Percentiles rank a stretch among this genome's conserved stretches.
phyloP scores from a whole-genome alignment of 2,113 vertebrate genomes.

The Oryzias celebensis region DNA sequence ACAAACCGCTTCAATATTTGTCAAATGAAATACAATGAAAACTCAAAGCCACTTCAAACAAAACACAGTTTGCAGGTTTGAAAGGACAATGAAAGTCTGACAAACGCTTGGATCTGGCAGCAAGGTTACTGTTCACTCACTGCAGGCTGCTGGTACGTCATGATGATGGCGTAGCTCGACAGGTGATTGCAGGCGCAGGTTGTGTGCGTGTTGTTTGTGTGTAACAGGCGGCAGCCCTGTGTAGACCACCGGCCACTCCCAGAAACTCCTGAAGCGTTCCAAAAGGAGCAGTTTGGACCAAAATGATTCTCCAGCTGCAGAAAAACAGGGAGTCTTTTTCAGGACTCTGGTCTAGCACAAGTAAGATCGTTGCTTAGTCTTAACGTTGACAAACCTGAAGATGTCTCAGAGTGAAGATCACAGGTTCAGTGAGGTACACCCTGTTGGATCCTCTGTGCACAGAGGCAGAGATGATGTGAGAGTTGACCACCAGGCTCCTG shows the following conservation, averaged over 20 bases:
- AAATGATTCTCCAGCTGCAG: slow-evolving; percentile 89
- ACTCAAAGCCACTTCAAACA: not conserved
- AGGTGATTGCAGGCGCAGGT: slow-evolving; percentile 94
- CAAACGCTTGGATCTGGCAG: not conserved
- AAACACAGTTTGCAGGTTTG: not conserved
- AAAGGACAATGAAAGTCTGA: slow-evolving; percentile 1
- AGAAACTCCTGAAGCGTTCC: slow-evolving; percentile 88
- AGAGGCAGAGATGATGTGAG: slow-evolving; percentile 91
- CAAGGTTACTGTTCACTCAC: slow-evolving; percentile 54
- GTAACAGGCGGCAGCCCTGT: slow-evolving; percentile 88
- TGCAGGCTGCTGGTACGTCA: slow-evolving; percentile 87
- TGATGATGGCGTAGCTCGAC: slow-evolving; percentile 92
- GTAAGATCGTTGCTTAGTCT: not conserved
- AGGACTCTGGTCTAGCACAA: too few species aligned
- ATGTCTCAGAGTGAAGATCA: slow-evolving; percentile 89
- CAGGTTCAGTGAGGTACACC: slow-evolving; percentile 89
- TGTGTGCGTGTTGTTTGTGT: slow-evolving; percentile 92
- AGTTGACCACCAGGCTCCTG: slow-evolving; percentile 86
- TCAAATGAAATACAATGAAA: slow-evolving; percentile 6
- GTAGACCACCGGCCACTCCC: slow-evolving; percentile 92
- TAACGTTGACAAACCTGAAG: slow-evolving; percentile 76
- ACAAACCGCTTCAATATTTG: slow-evolving; percentile 2
- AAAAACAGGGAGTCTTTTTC: not conserved
- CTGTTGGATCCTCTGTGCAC: slow-evolving; percentile 91
- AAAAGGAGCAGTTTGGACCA: slow-evolving; percentile 94